Evolutionary conservation across 2,888 invertebrate species (phyloP).

Genomic region (Dyspetes luteomarginatus): DNA sequence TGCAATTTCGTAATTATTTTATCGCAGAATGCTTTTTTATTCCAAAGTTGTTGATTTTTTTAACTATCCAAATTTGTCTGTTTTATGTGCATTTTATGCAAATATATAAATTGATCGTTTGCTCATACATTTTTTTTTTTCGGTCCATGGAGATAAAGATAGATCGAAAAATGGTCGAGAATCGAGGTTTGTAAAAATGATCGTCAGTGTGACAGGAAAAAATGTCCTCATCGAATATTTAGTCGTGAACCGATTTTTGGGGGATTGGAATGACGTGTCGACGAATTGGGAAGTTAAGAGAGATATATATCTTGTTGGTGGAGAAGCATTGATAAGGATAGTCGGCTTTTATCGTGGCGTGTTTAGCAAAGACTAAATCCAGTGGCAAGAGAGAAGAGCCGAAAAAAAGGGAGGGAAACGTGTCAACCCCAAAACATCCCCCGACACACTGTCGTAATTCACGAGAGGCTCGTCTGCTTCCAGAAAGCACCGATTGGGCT

Average conservation of each 20-base stretch:
- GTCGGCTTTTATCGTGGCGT: conserved; percentile 50
- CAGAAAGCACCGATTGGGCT: conserved; percentile 11
- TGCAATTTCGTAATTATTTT: no score
- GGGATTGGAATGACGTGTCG: conserved; percentile 1
- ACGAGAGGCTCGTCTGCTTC: conserved; percentile 33
- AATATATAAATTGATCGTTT: no score
- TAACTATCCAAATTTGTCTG: no score
- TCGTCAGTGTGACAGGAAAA: background rate
- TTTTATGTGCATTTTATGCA: no score
- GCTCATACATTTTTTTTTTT: background rate
- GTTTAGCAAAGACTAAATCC: conserved; percentile 46
- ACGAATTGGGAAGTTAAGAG: conserved; percentile 24
- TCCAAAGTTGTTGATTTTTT: no score
- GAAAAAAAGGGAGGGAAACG: conserved; percentile 11
- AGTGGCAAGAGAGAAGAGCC: conserved; percentile 4
- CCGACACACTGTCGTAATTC: conserved; percentile 46
- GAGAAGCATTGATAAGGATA: conserved; percentile 48
- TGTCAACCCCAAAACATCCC: conserved; percentile 14
- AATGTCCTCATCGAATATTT: background rate
- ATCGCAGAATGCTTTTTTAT: no score
- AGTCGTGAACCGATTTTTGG: conserved; percentile 1
- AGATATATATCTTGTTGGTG: conserved; percentile 26
- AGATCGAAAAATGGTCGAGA: background rate
- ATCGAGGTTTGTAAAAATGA: background rate
- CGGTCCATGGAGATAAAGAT: background rate